These are phyloP conservation scores for Pantelozetes paolii DNA, from an alignment of 2,888 invertebrate species.

Conservation along the genomic window DNA sequence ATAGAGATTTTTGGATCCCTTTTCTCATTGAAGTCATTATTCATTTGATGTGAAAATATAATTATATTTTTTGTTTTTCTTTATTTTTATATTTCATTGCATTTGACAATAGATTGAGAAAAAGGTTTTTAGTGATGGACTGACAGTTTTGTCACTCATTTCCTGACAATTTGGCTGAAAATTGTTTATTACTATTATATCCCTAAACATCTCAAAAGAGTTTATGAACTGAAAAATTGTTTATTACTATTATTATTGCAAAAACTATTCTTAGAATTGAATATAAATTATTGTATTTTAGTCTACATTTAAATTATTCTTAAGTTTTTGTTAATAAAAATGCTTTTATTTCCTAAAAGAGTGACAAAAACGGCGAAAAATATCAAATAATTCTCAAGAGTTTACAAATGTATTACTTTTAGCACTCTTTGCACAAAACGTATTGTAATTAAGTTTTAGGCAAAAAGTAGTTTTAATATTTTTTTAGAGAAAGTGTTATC, in stretches of 20 bases:
- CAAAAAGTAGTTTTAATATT: too few species aligned
- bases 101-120: slow-evolving; percentile 3
- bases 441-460: too few species aligned
- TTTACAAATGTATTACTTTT: too few species aligned
- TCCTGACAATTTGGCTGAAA: not conserved
- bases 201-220: not conserved
- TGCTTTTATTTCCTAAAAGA: too few species aligned
- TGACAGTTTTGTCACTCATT: not conserved
- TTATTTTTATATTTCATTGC: not conserved
- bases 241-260: not conserved
- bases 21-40: not conserved
- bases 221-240: slow-evolving; percentile 9
- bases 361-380: too few species aligned
- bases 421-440: too few species aligned
- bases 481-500: too few species aligned
- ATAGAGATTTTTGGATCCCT: too few species aligned
- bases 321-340: too few species aligned
- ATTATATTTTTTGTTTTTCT: not conserved
- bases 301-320: too few species aligned
- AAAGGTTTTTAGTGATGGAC: not conserved
- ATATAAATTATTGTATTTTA: not conserved
- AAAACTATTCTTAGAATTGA: not conserved
- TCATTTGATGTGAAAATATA: not conserved
- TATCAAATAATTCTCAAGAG: too few species aligned
- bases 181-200: not conserved